Evolutionary conservation across 2,113 vertebrate genomes (phyloP).

Genomic region (Sardina pilchardus): DNA sequence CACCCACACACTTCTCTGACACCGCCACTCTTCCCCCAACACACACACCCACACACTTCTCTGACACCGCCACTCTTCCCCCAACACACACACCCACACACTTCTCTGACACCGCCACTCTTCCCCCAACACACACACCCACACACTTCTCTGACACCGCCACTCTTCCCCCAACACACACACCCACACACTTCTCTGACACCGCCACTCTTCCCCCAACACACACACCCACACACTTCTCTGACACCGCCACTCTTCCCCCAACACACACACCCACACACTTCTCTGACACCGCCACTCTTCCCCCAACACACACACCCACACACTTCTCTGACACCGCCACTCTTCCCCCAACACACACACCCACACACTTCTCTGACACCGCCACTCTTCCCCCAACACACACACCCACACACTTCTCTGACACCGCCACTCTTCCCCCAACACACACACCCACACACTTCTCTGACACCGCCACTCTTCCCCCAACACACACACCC

Average conservation of each 20-base stretch:
- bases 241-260: slow-evolving; percentile 35
- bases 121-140: too few species aligned
- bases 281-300: slow-evolving; percentile 36
- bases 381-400: slow-evolving; percentile 16
- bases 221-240: background rate
- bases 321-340: slow-evolving; percentile 31
- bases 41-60: background rate
- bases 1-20: slow-evolving; percentile 12
- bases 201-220: slow-evolving; percentile 16
- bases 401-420: background rate
- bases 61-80: slow-evolving; percentile 35
- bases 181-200: slow-evolving; percentile 12
- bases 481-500: too few species aligned
- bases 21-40: slow-evolving; percentile 16
- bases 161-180: background rate
- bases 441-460: background rate
- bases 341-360: background rate
- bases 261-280: background rate
- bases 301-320: too few species aligned
- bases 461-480: slow-evolving; percentile 36
- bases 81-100: background rate
- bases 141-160: slow-evolving; percentile 31
- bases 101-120: slow-evolving; percentile 36
- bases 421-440: slow-evolving; percentile 35
- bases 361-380: slow-evolving; percentile 12